phyloP scores from a whole-genome alignment of 2,797 vertebrate species.

The Macropus fuliginosus region DNA sequence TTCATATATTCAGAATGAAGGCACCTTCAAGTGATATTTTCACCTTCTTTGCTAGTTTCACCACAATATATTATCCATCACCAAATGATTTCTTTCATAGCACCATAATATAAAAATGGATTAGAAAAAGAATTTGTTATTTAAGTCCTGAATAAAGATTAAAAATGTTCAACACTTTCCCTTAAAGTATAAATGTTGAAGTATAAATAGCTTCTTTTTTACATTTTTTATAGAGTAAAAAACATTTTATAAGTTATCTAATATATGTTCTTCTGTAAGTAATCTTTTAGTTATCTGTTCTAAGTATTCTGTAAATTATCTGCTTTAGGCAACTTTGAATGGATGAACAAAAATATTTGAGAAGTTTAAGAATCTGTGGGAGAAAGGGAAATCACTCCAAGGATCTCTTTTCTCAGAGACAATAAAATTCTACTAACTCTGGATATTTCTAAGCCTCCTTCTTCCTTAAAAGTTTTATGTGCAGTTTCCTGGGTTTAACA shows the following conservation, averaged over 20 bases:
- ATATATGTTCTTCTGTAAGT: too few species aligned
- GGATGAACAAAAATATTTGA: slow-evolving; percentile 24
- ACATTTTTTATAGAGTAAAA: slow-evolving; percentile 27
- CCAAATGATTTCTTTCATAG: neutral
- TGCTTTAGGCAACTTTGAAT: slow-evolving; percentile 42
- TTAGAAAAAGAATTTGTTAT: slow-evolving; percentile 12
- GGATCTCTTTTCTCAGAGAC: slow-evolving; percentile 28
- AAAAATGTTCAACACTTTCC: slow-evolving; percentile 51
- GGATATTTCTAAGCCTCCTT: slow-evolving; percentile 51
- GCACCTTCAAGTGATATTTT: neutral
- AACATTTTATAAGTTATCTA: too few species aligned
- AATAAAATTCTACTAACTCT: slow-evolving; percentile 34
- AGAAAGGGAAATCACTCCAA: slow-evolving; percentile 27
- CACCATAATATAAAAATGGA: neutral
- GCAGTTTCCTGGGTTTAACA: slow-evolving; percentile 49
- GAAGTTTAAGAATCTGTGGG: slow-evolving; percentile 46
- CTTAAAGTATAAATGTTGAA: slow-evolving; percentile 41
- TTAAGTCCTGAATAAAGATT: slow-evolving; percentile 56
- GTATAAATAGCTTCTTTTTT: slow-evolving; percentile 31
- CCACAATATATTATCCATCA: neutral
- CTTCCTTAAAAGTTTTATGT: slow-evolving; percentile 47
- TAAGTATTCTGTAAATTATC: slow-evolving; percentile 28
- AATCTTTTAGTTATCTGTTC: too few species aligned
- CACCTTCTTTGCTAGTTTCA: slow-evolving; percentile 29
- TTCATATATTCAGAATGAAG: neutral